Conservation (phyloP, 2,797 vertebrate genomes). For the Oryzias sinensis region DNA sequence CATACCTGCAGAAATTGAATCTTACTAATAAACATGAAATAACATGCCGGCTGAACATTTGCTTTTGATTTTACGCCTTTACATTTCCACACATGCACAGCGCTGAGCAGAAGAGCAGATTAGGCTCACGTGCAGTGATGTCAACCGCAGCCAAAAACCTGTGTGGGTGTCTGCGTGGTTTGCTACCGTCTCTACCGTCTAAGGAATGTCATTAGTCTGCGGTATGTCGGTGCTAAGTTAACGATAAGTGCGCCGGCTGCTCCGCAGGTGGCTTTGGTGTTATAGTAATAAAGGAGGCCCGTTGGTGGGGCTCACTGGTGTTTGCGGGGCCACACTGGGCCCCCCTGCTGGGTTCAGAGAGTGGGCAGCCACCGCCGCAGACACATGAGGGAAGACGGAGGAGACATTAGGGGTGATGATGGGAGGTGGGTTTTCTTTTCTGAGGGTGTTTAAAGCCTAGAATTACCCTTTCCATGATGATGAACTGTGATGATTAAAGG, state of each 20-base stretch:
- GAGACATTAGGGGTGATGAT: conserved; percentile 51
- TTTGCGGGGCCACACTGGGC: conserved; percentile 41
- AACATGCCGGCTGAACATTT: conserved; percentile 2
- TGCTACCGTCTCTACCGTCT: conserved; percentile 35
- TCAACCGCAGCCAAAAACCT: conserved; percentile 9
- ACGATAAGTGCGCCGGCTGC: conserved; percentile 41
- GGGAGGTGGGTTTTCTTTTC: conserved; percentile 8
- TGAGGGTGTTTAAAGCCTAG: conserved; percentile 11
- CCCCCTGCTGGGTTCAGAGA: conserved; percentile 70
- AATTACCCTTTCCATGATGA: too few species aligned
- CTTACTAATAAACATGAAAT: not conserved
- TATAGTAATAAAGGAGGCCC: conserved; percentile 63
- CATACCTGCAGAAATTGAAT: conserved; percentile 29
- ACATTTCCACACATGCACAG: conserved; percentile 5
- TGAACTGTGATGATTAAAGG: too few species aligned
- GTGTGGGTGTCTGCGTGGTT: conserved; percentile 20
- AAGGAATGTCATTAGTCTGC: conserved; percentile 52
- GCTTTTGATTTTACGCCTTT: conserved; percentile 6
- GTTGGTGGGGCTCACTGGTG: conserved; percentile 52
- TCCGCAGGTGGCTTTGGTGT: conserved; percentile 67
- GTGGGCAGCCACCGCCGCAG: conserved; percentile 47
- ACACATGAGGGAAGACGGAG: conserved; percentile 57
- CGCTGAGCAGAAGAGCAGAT: conserved; percentile 15
- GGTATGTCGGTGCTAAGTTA: conserved; percentile 53
- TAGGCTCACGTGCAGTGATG: conserved; percentile 10